Evolutionary conservation across 1,140 invertebrate species (phyloP), one percentile per base, ranked within the genome.

Genomic region (Meteorus sp.): DNA sequence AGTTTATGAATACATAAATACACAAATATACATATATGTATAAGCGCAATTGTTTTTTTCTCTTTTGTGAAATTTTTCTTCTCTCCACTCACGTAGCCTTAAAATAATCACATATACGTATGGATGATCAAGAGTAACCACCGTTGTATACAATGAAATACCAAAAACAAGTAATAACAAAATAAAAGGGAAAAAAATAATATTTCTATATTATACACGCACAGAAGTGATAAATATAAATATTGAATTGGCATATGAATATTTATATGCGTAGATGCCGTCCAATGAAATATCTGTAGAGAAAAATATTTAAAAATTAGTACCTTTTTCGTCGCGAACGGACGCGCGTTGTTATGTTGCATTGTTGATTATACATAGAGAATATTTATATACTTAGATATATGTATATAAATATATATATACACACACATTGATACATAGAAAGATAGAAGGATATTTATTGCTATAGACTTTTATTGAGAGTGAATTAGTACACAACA

Each of bases 231-330:
- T 37, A 13, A 25, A 9, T 39, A n/a, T 37, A 39, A n/a, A 25
- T n/a, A 25, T 57, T 33, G 20, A 8, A 53, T 52, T 29, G 50
- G 29, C 51, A 53, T 53, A 53, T 53, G 41, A 39, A 53, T 55
- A 29, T 43, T n/a, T 33, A 51, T 58, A 25, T 39, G 13, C 37
- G 41, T 58, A 58, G 45, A 58, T 51, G 22, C 56, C 56, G 56
- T 58, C 56, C 56, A 58, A 20, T 25, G 29, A 58, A 29, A 58
- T 52, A 33, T 39, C 20, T 51, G 45, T 25, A 39, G 19, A 55
- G 45, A 15, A 43, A 43, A 20, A n/a, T 50, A 50, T 50, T 50
- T 35, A 27, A 50, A 33, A 7, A 13, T 39, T 50, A 50, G 47
- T 50, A 50, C 47, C 25, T 47, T 50, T 50, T 50, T 50, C 27